Conservation (phyloP, 2,797 vertebrate species). For the Silurus aristotelis region DNA sequence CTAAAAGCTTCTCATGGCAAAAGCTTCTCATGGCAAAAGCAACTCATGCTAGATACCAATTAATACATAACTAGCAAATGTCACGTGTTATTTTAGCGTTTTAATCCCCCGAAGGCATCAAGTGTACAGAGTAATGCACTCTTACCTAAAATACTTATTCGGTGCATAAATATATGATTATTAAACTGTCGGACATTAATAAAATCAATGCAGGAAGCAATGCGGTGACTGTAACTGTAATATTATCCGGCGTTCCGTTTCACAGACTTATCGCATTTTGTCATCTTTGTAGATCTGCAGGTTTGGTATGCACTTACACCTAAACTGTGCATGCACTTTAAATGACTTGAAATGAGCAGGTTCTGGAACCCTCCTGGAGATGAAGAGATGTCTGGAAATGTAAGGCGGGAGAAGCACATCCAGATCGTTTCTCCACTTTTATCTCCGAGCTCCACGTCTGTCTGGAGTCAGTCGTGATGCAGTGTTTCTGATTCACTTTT, state of each 20-base stretch:
- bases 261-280: background rate
- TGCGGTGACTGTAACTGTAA: background rate
- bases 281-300: background rate
- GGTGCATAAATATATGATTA: background rate
- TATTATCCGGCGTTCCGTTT: background rate
- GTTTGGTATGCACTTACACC: too few relatives aligned
- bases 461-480: background rate
- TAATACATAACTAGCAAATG: background rate
- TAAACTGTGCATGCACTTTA: background rate
- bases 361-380: background rate
- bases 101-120: background rate
- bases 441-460: too few relatives aligned
- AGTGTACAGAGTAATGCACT: background rate
- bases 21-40: too few relatives aligned
- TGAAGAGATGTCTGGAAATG: background rate
- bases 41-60: background rate
- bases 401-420: background rate
- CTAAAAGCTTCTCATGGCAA: too few relatives aligned
- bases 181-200: background rate
- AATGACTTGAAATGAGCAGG: background rate
- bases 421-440: background rate
- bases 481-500: background rate
- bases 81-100: background rate
- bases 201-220: background rate
- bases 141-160: background rate